Conservation (phyloP, 1,140 invertebrate species). For the Teleogryllus occipitalis region DNA sequence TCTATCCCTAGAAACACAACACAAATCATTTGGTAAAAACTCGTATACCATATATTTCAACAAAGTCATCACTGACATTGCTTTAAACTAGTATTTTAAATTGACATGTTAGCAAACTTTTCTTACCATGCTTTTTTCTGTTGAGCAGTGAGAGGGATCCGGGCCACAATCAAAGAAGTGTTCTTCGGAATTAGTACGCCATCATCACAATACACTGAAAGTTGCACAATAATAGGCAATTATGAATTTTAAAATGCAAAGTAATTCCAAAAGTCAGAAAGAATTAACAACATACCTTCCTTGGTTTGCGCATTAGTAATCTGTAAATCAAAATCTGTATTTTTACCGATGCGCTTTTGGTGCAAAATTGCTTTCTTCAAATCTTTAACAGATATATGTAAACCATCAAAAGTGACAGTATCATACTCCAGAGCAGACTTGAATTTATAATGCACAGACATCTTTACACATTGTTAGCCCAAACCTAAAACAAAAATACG, state of each 20-base stretch:
- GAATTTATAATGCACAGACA: conserved; percentile 98
- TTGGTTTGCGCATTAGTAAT: conserved; percentile 97
- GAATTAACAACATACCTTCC: conserved; percentile 61
- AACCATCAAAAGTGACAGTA: conserved; percentile 92
- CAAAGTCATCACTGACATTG: no score
- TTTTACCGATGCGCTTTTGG: conserved; percentile 89
- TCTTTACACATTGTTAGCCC: conserved; percentile 35
- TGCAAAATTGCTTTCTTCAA: conserved; percentile 91
- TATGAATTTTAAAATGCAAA: conserved; percentile 7
- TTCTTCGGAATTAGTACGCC: conserved; percentile 90
- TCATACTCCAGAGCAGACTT: conserved; percentile 92
- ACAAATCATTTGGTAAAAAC: not conserved
- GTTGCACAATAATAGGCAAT: conserved; percentile 28
- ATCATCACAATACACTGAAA: conserved; percentile 85
- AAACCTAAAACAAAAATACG: not conserved
- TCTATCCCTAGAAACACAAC: conserved; percentile 31
- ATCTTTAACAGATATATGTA: conserved; percentile 90
- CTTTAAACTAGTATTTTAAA: not conserved
- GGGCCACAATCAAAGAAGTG: conserved; percentile 88
- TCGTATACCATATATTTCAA: not conserved
- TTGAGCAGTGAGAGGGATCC: conserved; percentile 73
- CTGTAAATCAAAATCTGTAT: conserved; percentile 89
- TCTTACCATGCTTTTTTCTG: conserved; percentile 67
- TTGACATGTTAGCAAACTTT: conserved; percentile 29
- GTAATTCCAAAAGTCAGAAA: not conserved